Conservation (phyloP, 2,113 vertebrate species). For the Cavia porcellus region DNA sequence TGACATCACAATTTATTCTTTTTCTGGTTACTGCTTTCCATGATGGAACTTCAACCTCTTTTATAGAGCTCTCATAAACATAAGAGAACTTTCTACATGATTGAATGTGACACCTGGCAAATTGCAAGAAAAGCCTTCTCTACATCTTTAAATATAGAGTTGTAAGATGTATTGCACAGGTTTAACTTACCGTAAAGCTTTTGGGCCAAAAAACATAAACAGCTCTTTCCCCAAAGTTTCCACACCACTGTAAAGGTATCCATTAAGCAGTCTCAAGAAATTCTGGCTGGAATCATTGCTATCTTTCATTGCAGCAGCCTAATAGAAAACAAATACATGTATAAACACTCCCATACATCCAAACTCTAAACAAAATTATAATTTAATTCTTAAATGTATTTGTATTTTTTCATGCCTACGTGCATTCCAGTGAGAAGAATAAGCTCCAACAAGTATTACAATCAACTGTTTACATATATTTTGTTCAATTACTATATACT, state of each 20-base stretch:
- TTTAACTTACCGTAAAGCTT: conserved; percentile 91
- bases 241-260: conserved; percentile 89
- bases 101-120: conserved; percentile 32
- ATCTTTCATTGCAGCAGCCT: conserved; percentile 74
- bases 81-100: conserved; percentile 35
- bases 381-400: conserved; percentile 63
- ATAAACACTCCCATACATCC: conserved; percentile 38
- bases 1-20: conserved; percentile 61
- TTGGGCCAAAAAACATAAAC: conserved; percentile 94
- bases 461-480: conserved; percentile 35
- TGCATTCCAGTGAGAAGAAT: conserved; percentile 50
- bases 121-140: neutral
- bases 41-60: neutral
- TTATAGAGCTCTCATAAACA: neutral
- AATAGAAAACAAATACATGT: conserved; percentile 63
- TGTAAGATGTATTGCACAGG: neutral
- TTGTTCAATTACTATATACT: conserved; percentile 41
- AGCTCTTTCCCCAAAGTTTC: conserved; percentile 96
- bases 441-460: conserved; percentile 27
- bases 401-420: neutral
- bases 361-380: conserved; percentile 45
- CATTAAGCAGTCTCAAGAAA: conserved; percentile 82
- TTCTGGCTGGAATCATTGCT: conserved; percentile 50
- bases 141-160: neutral
- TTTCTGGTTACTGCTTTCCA: neutral